These are phyloP conservation scores for Polia nebulosa DNA, from an alignment of 2,888 invertebrate species.

Conservation along the genomic window DNA sequence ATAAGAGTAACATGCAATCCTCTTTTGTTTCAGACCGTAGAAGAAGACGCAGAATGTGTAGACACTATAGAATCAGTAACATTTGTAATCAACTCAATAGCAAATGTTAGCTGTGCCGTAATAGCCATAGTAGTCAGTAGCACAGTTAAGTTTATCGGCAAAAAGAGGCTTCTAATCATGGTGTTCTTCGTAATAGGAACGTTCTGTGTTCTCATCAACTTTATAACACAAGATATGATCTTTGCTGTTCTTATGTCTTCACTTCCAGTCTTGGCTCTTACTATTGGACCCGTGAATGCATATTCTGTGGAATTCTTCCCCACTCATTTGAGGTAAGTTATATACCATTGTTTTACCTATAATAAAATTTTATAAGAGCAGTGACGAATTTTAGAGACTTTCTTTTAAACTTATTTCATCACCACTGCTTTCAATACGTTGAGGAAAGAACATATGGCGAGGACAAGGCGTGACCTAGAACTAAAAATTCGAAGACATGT, in stretches of 20 bases:
- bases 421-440: neutral
- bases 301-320: slow-evolving; percentile 87
- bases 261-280: slow-evolving; percentile 79
- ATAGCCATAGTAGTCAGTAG: slow-evolving; percentile 79
- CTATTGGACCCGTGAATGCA: slow-evolving; percentile 86
- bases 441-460: neutral
- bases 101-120: slow-evolving; percentile 77
- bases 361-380: too few relatives aligned
- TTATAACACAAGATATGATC: slow-evolving; percentile 80
- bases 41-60: slow-evolving; percentile 71
- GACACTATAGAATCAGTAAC: slow-evolving; percentile 83
- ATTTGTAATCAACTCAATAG: slow-evolving; percentile 80
- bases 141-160: slow-evolving; percentile 82
- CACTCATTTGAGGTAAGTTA: slow-evolving; percentile 83
- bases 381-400: too few relatives aligned
- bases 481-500: neutral
- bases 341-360: too few relatives aligned
- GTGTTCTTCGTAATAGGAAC: slow-evolving; percentile 77
- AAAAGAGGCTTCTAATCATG: slow-evolving; percentile 80
- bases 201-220: slow-evolving; percentile 81
- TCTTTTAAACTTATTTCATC: neutral
- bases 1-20: neutral
- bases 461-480: neutral
- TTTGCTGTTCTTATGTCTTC: slow-evolving; percentile 83
- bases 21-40: slow-evolving; percentile 74